These are phyloP conservation scores for Acleris emargana DNA, from an alignment of 2,888 invertebrate species.

Conservation along the genomic window DNA sequence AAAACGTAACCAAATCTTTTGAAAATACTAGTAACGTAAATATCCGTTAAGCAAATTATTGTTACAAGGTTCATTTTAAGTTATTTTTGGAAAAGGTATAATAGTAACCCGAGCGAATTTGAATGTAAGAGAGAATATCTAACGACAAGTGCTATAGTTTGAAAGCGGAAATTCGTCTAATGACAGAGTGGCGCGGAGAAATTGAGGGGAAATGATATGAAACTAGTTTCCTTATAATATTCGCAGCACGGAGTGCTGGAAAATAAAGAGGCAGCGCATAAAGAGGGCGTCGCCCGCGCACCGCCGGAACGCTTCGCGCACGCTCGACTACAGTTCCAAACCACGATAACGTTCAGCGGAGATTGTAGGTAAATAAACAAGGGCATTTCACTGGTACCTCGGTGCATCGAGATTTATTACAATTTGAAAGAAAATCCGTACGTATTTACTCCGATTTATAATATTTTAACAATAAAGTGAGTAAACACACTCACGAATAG, in stretches of 20 bases:
- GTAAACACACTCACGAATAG: too few species aligned
- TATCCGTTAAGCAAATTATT: too few species aligned
- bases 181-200: constrained; percentile 46
- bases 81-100: background rate
- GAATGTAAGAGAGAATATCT: constrained; percentile 54
- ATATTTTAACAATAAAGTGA: too few species aligned
- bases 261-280: constrained; percentile 44
- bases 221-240: constrained; percentile 57
- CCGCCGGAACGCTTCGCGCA: constrained; percentile 39
- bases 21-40: too few species aligned
- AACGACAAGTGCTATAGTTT: constrained; percentile 54
- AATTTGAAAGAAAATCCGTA: too few species aligned
- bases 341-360: too few species aligned
- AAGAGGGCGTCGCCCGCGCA: constrained; percentile 43
- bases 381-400: too few species aligned
- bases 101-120: constrained; percentile 37
- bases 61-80: too few species aligned
- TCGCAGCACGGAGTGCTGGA: constrained; percentile 42
- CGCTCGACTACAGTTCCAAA: background rate
- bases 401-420: too few species aligned
- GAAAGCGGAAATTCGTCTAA: constrained; percentile 50
- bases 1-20: too few species aligned
- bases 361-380: too few species aligned
- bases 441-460: too few species aligned
- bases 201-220: constrained; percentile 51